These are phyloP conservation scores for Diprion similis DNA, from an alignment of 1,140 invertebrate genomes.

Conservation along the genomic window DNA sequence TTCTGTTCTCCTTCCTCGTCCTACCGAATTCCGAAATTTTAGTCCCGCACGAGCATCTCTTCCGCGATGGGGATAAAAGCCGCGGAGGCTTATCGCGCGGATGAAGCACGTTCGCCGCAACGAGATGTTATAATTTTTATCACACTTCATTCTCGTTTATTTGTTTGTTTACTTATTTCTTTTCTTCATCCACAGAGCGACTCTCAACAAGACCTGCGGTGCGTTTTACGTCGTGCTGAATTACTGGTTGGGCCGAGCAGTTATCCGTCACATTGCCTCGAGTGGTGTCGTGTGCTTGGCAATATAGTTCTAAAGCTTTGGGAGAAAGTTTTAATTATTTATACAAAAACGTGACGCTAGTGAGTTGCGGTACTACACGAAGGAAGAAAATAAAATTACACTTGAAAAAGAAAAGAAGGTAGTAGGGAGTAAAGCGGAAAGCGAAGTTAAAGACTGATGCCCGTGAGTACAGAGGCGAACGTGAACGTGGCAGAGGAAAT, in stretches of 20 bases:
- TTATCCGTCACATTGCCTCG: too few species aligned
- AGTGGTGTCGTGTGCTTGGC: not conserved
- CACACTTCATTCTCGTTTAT: too few species aligned
- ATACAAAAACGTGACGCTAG: not conserved
- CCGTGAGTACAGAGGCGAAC: not conserved
- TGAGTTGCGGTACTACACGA: too few species aligned
- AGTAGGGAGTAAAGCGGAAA: not conserved
- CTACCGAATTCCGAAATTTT: slow-evolving; percentile 32
- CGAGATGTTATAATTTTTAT: too few species aligned
- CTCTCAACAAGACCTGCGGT: too few species aligned
- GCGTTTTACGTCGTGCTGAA: too few species aligned
- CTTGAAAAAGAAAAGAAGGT: too few species aligned
- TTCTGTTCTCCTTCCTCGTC: slow-evolving; percentile 12
- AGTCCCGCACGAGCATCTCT: not conserved
- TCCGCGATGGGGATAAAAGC: slow-evolving; percentile 1
- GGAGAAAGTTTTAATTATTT: slow-evolving; percentile 3
- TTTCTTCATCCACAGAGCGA: too few species aligned
- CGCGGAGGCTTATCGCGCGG: too few species aligned
- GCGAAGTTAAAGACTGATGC: not conserved
- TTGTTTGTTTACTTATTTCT: too few species aligned
- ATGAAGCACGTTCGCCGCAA: too few species aligned
- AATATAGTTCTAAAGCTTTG: not conserved
- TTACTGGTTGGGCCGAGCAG: too few species aligned
- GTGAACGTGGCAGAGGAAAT: not conserved
- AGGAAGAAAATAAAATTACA: not conserved